Conservation (phyloP, 37 sponge, comb jelly and placozoan species). For the Hormiphora californensis region DNA sequence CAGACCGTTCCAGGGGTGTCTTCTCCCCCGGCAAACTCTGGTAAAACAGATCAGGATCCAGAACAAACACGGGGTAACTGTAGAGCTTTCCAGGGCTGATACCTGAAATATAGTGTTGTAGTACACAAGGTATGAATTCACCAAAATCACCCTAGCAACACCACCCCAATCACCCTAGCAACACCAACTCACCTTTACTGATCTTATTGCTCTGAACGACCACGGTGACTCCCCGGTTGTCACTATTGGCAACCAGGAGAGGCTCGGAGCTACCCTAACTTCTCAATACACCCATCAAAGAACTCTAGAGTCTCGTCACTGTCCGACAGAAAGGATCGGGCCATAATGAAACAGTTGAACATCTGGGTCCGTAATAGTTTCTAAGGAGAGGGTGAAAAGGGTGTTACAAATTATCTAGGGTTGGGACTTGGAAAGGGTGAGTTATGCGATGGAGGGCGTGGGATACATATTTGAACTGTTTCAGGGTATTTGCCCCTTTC, state of each 20-base stretch:
- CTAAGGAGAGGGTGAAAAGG: neutral
- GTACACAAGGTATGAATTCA: neutral
- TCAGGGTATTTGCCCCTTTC: neutral
- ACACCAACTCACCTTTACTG: neutral
- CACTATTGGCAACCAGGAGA: neutral
- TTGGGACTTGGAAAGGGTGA: neutral
- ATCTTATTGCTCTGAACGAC: slow-evolving; percentile 34
- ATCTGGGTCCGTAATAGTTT: slow-evolving; percentile 16
- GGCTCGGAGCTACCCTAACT: neutral
- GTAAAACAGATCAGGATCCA: slow-evolving; percentile 26
- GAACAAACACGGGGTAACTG: slow-evolving; percentile 45
- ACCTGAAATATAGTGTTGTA: neutral
- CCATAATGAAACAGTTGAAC: slow-evolving; percentile 53
- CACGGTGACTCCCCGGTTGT: slow-evolving; percentile 26
- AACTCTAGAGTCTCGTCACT: slow-evolving; percentile 47
- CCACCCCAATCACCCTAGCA: neutral
- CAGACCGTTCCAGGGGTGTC: neutral
- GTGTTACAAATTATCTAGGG: neutral
- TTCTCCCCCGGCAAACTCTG: neutral
- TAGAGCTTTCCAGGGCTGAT: slow-evolving; percentile 28
- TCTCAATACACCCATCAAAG: slow-evolving; percentile 49
- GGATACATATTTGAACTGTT: neutral
- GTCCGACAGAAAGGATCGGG: slow-evolving; percentile 47
- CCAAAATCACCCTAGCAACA: neutral
- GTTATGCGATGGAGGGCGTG: neutral